phyloP scores from a whole-genome alignment of 2,797 vertebrate genomes.

The Gymnothorax javanicus region DNA sequence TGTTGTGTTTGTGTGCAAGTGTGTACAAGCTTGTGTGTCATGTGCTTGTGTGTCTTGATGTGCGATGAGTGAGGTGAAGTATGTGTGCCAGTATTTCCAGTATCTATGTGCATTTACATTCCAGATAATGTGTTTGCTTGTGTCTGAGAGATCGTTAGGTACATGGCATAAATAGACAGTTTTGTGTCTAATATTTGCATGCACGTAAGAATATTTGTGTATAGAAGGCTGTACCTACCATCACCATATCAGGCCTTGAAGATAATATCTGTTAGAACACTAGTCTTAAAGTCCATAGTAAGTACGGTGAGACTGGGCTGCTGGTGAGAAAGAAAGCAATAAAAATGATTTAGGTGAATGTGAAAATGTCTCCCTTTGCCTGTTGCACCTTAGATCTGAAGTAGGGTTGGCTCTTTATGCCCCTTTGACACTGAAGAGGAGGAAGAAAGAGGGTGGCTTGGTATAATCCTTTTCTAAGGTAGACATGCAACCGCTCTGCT shows the following conservation, averaged over 20 bases:
- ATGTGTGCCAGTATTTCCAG: not conserved
- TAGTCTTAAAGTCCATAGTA: not conserved
- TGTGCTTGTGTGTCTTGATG: not conserved
- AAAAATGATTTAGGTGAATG: not conserved
- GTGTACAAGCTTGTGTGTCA: not conserved
- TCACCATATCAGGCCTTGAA: not conserved
- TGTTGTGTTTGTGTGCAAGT: not conserved
- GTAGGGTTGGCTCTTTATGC: not conserved
- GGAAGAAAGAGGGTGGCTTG: not conserved
- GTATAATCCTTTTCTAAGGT: not conserved
- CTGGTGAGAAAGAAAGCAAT: too few species aligned
- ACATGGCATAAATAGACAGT: not conserved
- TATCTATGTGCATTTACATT: not conserved
- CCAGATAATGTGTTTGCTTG: not conserved
- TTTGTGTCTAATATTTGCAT: not conserved
- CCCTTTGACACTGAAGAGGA: not conserved
- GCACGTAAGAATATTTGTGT: not conserved
- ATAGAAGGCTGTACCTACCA: too few species aligned
- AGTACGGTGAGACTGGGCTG: too few species aligned
- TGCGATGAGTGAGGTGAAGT: not conserved
- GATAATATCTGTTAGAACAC: not conserved
- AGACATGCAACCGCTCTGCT: not conserved
- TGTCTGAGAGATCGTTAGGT: not conserved
- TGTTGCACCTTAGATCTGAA: not conserved
- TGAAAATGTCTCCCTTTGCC: not conserved